A percentile compares a stretch with the other conserved stretches of the same genome.
These are phyloP conservation scores for Megastigmus dorsalis DNA, from an alignment of 2,888 invertebrate species.

Conservation along the genomic window DNA sequence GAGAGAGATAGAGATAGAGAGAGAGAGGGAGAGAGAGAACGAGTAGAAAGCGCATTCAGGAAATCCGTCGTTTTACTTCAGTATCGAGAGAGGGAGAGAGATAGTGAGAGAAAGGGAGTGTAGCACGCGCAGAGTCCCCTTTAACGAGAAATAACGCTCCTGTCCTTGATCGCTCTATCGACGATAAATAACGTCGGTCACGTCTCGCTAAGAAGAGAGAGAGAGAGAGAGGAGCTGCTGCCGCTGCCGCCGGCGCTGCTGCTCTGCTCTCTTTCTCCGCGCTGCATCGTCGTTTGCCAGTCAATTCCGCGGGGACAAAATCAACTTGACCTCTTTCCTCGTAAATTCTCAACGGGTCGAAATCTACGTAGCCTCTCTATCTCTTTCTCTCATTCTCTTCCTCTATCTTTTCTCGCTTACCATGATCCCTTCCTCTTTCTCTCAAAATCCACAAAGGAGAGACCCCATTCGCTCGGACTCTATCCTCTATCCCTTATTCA, in stretches of 20 bases:
- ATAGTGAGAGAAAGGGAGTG: too few species aligned
- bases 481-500: constrained; percentile 20
- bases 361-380: constrained; percentile 31
- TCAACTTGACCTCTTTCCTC: constrained; percentile 63
- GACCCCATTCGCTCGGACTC: not conserved
- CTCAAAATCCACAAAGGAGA: constrained; percentile 7
- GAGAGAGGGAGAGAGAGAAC: too few species aligned
- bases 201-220: constrained; percentile 45
- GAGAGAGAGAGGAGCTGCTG: too few species aligned
- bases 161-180: constrained; percentile 54
- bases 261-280: not conserved
- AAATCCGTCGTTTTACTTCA: constrained; percentile 14
- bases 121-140: not conserved
- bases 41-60: too few species aligned
- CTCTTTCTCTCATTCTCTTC: not conserved
- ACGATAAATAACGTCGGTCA: constrained; percentile 63
- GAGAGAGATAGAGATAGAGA: too few species aligned
- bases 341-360: constrained; percentile 57
- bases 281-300: constrained; percentile 39
- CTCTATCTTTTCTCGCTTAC: not conserved
- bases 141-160: constrained; percentile 47
- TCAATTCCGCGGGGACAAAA: constrained; percentile 58
- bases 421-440: too few species aligned
- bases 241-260: too few species aligned
- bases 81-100: not conserved